A percentile compares a stretch with the other conserved stretches of the same genome.
phyloP scores from a whole-genome alignment of 2,797 vertebrate species.

The Lacerta viridis region DNA sequence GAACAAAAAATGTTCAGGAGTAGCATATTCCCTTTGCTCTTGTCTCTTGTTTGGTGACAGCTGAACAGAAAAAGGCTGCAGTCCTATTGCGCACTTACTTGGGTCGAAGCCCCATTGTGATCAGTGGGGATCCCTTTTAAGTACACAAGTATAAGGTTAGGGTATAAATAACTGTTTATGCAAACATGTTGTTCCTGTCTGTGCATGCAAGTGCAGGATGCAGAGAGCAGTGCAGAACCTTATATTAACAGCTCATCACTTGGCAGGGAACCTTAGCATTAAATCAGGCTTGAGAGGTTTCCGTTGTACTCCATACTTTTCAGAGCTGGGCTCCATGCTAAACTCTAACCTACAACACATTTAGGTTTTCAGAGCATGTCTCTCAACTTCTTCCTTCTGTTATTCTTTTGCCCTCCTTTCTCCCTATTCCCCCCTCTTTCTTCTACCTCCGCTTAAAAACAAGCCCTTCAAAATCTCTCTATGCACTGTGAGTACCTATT shows the following conservation, averaged over 20 bases:
- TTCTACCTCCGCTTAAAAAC: neutral
- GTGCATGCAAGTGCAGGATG: neutral
- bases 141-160: neutral
- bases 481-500: too few relatives aligned
- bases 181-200: neutral
- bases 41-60: neutral
- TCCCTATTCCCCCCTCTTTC: too few relatives aligned
- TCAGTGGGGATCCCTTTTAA: neutral
- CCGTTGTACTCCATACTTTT: neutral
- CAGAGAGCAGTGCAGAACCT: neutral
- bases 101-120: neutral
- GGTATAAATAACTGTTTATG: neutral
- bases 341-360: neutral
- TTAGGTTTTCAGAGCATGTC: neutral
- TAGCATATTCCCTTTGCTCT: neutral
- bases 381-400: too few relatives aligned
- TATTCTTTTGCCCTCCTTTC: neutral
- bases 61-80: neutral
- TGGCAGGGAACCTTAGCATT: neutral
- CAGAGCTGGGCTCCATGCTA: neutral
- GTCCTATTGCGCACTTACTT: neutral
- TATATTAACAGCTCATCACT: neutral
- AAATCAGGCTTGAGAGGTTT: neutral
- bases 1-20: neutral
- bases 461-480: neutral